Evolutionary conservation across 64 coral and sea anemone genomes (phyloP), one percentile per base, ranked within the genome.

Genomic region (Acropora tenuis): DNA sequence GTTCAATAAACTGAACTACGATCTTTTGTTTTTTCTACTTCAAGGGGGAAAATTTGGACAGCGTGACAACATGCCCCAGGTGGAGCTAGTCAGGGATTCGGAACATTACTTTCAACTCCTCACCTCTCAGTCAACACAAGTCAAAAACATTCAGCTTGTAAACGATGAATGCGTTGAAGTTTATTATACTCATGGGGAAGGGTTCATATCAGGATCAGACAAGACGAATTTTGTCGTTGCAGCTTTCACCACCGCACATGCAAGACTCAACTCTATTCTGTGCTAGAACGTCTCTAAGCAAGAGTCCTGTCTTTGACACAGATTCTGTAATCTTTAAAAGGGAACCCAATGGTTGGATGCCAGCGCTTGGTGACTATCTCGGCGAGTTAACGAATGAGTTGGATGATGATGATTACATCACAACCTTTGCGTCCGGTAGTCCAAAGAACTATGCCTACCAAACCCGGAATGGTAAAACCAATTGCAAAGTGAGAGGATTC

Each of bases 91-190:
- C 12, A 40, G n/a, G n/a, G 48, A 75, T 6, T 20, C 48, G 15
- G n/a, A 52, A 50, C 16, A 41, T 16, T 73, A 50, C 15, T 57
- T 72, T 72, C 18, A 57, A 42, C 12, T 58, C 1, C 19, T 48
- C 0, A 89, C 77, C 11, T 63, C 69, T 50, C 67, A 76, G 20
- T 50, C 47, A 1, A 20, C 79, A 3, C 18, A 74, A 1, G 91
- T 93, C 19, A 86, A 45, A 42, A 83, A 89, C 47, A 67, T 48
- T 3, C 48, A 74, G 0, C n/a, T 93, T 44, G 69, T 93, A 15
- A 93, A 93, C 41, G 92, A 93, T 6, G 74, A 93, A 19, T 50
- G 80, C 47, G 13, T 93, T 15, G 43, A 93, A 81, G 75, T 93
- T 6, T 60, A 79, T 50, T 94, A 89, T 43, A 57, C 42, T 2